Conservation (phyloP, 2,797 vertebrate genomes). For the Gallinago solitaria region DNA sequence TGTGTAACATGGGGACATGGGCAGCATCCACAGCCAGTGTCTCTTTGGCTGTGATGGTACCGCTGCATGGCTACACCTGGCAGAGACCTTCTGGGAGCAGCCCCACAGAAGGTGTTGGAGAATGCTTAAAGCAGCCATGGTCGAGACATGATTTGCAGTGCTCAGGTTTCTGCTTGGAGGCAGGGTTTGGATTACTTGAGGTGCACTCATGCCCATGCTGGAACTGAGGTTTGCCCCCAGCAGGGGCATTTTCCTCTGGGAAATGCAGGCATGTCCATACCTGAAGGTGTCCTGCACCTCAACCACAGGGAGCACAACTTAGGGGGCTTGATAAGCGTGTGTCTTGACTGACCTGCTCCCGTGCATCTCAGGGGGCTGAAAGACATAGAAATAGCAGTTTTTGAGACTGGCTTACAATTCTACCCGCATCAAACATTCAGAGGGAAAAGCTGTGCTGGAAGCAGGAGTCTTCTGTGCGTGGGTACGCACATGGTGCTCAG, state of each 20-base stretch:
- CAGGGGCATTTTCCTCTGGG: neutral
- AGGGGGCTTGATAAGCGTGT: neutral
- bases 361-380: neutral
- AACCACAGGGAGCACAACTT: neutral
- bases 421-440: neutral
- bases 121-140: neutral
- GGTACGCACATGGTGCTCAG: too few relatives aligned
- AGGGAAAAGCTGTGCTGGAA: neutral
- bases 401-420: neutral
- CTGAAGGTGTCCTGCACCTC: neutral
- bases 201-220: neutral
- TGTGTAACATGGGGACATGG: neutral
- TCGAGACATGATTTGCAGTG: neutral
- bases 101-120: neutral
- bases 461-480: neutral
- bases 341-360: neutral
- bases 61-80: neutral
- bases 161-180: neutral
- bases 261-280: fast-evolving
- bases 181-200: neutral
- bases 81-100: neutral
- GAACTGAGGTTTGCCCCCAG: neutral
- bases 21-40: neutral
- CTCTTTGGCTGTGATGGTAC: neutral
- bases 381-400: neutral